A percentile compares a stretch with the other conserved stretches of the same genome.
Conservation (phyloP, 2,797 vertebrate species). For the Lutjanus argentimaculatus region DNA sequence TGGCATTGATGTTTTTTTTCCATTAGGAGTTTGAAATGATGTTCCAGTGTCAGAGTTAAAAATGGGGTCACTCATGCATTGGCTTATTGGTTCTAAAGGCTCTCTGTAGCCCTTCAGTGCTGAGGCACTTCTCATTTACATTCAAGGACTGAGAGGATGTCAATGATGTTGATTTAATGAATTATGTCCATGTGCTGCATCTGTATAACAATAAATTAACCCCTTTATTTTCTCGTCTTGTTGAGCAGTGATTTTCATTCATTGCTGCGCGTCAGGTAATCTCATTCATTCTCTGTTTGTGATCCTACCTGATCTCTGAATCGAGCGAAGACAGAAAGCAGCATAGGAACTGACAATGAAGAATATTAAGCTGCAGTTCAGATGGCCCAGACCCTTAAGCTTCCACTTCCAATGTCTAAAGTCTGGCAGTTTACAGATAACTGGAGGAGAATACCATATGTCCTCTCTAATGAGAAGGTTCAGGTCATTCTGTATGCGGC, state of each 20-base stretch:
- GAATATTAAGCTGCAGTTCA: constrained; percentile 18
- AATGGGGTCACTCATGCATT: constrained; percentile 56
- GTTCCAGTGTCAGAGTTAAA: constrained; percentile 54
- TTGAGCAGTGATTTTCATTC: constrained; percentile 26
- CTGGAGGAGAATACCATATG: constrained; percentile 41
- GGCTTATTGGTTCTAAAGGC: constrained; percentile 57
- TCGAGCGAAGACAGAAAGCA: background rate
- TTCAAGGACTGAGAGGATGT: constrained; percentile 37
- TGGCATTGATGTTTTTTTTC: constrained; percentile 40
- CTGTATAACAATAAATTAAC: constrained; percentile 31
- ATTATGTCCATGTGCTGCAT: constrained; percentile 32
- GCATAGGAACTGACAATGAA: background rate
- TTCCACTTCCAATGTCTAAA: constrained; percentile 29
- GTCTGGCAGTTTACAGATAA: constrained; percentile 55
- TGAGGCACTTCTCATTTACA: constrained; percentile 52
- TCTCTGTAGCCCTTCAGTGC: constrained; percentile 32
- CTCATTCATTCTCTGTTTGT: constrained; percentile 11
- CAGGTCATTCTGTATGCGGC: constrained; percentile 73
- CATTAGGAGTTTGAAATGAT: constrained; percentile 58
- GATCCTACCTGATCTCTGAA: constrained; percentile 11
- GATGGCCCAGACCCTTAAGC: constrained; percentile 11
- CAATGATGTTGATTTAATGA: constrained; percentile 62
- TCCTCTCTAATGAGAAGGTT: constrained; percentile 80
- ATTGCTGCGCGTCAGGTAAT: background rate
- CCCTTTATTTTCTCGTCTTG: constrained; percentile 8